Evolutionary conservation across 2,113 vertebrate genomes (phyloP).

Genomic region (Nyctereutes procyonoides): DNA sequence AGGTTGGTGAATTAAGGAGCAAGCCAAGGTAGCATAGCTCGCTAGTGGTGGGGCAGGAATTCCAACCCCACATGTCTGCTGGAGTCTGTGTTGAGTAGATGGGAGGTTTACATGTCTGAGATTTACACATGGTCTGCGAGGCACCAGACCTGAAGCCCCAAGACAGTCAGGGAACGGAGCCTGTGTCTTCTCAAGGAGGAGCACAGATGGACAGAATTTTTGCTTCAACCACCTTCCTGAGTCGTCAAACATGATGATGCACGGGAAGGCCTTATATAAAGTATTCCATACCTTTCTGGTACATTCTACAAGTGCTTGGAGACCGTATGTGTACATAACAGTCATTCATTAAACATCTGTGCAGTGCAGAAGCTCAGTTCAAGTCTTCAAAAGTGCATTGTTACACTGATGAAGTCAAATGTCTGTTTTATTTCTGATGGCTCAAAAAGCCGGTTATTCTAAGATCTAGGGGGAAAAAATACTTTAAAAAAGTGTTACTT

Average conservation of each 20-base stretch:
- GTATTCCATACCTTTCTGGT: background rate
- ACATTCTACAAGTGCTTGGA: background rate
- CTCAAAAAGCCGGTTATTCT: constrained; percentile 60
- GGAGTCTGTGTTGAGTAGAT: background rate
- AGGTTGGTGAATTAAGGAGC: background rate
- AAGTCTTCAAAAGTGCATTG: background rate
- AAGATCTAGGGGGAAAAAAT: background rate
- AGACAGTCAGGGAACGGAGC: background rate
- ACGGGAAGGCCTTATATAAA: background rate
- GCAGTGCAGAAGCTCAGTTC: background rate
- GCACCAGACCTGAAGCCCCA: background rate
- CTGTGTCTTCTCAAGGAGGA: background rate
- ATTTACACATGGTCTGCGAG: background rate
- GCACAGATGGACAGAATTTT: background rate
- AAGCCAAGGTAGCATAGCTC: background rate
- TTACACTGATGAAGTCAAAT: constrained; percentile 3
- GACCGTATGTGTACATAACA: background rate
- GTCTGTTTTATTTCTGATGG: constrained; percentile 47
- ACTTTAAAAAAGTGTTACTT: constrained; percentile 33
- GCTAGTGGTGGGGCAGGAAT: background rate
- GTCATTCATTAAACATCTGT: background rate
- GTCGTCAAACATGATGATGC: background rate
- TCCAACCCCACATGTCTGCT: background rate
- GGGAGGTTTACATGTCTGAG: background rate
- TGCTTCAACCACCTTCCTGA: background rate